phyloP scores from a whole-genome alignment of 2,113 vertebrate genomes.

The Cranoglanis bouderius region DNA sequence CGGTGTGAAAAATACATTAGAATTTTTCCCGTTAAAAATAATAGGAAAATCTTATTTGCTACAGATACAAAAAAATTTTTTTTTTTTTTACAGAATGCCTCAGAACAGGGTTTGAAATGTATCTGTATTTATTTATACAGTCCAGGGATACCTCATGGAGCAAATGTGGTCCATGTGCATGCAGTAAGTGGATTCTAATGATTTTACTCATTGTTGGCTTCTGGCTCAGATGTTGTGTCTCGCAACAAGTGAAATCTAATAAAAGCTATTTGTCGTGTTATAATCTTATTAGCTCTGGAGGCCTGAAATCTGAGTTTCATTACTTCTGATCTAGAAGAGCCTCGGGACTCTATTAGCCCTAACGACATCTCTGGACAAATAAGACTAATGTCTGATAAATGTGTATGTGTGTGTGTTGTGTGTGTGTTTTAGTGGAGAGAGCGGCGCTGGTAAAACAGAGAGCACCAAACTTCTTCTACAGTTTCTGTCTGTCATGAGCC shows the following conservation, averaged over 20 bases:
- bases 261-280: not conserved
- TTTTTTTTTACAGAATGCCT: not conserved
- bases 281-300: constrained; percentile 21
- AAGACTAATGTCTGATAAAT: constrained; percentile 41
- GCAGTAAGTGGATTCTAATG: not conserved
- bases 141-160: not conserved
- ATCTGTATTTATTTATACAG: not conserved
- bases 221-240: not conserved
- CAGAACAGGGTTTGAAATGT: not conserved
- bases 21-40: no score
- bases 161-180: not conserved
- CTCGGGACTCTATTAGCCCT: constrained; percentile 28
- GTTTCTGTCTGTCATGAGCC: constrained; percentile 90
- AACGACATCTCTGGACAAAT: constrained; percentile 21
- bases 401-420: constrained; percentile 31
- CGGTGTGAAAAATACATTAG: not conserved
- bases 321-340: constrained; percentile 23
- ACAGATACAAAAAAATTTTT: not conserved
- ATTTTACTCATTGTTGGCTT: not conserved
- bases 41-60: not conserved
- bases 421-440: constrained; percentile 80
- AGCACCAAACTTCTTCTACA: constrained; percentile 89
- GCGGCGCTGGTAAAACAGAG: constrained; percentile 90
- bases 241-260: constrained; percentile 8
- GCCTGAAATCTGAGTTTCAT: constrained; percentile 22